Evolutionary conservation across 2,113 vertebrate species (phyloP), one percentile per base, ranked within the genome.

Genomic region (Petroica traversi): DNA sequence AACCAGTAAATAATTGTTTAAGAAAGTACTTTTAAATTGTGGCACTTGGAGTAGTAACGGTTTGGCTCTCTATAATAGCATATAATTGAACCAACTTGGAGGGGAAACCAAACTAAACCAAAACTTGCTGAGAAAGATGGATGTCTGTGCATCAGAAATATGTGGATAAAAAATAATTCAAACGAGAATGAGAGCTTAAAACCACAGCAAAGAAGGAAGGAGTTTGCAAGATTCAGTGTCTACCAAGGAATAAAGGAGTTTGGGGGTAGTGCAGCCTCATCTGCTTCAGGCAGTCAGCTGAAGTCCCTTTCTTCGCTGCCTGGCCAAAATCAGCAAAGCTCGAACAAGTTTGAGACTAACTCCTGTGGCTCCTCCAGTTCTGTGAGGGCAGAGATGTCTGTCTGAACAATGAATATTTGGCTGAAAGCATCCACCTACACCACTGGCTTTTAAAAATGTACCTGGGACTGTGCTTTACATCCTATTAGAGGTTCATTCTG

Each of bases 1-100:
- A 95, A 94, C 33, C 57, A 28, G 64, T 92, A 85, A 90, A 71
- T 94, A 92, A 84, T 84, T 89, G 52, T 76, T 77, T 75, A 95
- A 48, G 76, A 88, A 91, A 92, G 17, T 67, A 66, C 66, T 89
- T 96, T 40, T 87, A 85, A 91, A 87, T 92, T 85, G 85, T 91
- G 79, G 28, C 69, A 76, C 76, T 91, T 88, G 72, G 29, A 94
- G 20, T 66, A 82, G 81, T 81, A 85, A 75, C 6, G 29, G 45
- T 83, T 94, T 84, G 76, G 38, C n/a, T 85, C n/a, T 72, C 46
- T 73, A 33, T 55, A 82, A 80, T 63, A 68, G 25, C 87, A 78
- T 49, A 5, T 68, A 88, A 89, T 93, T 92, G 68, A 85, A 34
- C 13, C 19, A 84, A 4, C 51, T 80, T 63, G 29, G 54, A 23